phyloP scores from a whole-genome alignment of 2,888 invertebrate genomes.

The Coelogynopora nodosa region DNA sequence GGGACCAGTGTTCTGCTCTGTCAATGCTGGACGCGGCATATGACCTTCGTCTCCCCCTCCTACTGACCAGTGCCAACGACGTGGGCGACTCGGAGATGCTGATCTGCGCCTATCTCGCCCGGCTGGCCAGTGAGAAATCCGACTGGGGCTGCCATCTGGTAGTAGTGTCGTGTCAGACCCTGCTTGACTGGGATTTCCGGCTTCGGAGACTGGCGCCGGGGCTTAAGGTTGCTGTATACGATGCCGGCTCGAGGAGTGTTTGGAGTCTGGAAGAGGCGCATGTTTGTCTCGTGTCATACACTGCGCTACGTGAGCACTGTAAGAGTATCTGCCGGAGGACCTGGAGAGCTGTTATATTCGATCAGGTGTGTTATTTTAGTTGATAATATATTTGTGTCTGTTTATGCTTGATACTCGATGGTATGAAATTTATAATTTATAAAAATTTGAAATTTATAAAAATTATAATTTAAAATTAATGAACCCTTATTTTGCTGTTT shows the following conservation, averaged over 20 bases:
- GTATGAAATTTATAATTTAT: background rate
- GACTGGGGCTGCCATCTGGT: conserved; percentile 8
- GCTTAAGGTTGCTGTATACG: background rate
- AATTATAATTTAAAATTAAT: too few relatives aligned
- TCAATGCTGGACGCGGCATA: background rate
- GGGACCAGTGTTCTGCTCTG: background rate
- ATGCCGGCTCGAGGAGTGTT: background rate
- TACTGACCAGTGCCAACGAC: background rate
- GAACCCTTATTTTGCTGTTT: too few relatives aligned
- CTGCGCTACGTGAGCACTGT: background rate
- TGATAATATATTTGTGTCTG: background rate
- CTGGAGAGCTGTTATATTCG: background rate
- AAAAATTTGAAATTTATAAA: too few relatives aligned
- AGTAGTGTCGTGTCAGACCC: conserved; percentile 6
- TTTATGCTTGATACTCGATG: background rate
- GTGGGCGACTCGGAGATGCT: conserved; percentile 1
- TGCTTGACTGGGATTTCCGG: background rate
- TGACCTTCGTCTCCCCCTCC: background rate
- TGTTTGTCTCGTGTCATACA: background rate
- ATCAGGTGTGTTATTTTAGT: background rate
- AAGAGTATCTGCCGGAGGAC: background rate
- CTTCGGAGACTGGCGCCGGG: background rate
- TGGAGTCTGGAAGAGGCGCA: background rate
- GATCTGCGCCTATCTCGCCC: background rate
- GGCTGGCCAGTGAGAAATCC: background rate